These are phyloP conservation scores for Dipodomys ordii DNA, from an alignment of 2,113 vertebrate genomes.

Conservation along the genomic window DNA sequence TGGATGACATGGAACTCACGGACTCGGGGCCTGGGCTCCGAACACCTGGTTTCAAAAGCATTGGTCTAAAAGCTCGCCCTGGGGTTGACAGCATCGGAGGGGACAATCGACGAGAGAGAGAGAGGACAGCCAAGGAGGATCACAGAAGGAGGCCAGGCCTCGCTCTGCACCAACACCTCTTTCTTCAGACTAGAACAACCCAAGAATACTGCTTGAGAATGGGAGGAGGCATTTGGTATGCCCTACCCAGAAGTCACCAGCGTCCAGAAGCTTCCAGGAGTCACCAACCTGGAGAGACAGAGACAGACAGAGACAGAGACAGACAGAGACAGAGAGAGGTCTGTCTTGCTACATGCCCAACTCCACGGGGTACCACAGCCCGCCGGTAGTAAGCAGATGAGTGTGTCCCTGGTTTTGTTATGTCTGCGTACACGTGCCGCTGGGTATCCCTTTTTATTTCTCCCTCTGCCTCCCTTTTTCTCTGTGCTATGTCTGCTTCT, in stretches of 20 bases:
- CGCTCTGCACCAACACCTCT: neutral
- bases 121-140: too few relatives aligned
- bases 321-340: too few relatives aligned
- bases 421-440: neutral
- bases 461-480: neutral
- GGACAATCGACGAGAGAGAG: neutral
- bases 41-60: neutral
- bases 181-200: neutral
- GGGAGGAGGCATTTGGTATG: neutral
- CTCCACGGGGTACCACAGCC: neutral
- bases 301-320: too few relatives aligned
- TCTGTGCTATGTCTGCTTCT: neutral
- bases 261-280: neutral
- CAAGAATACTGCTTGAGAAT: too few relatives aligned
- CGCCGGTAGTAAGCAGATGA: neutral
- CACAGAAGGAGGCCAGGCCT: neutral
- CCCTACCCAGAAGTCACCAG: neutral
- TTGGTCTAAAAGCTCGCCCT: neutral
- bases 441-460: neutral
- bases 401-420: fast-evolving
- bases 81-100: neutral
- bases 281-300: neutral
- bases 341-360: neutral
- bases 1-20: too few relatives aligned
- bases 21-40: too few relatives aligned